Evolutionary conservation across 2,888 invertebrate species (phyloP).

Genomic region (Dugesia japonica): DNA sequence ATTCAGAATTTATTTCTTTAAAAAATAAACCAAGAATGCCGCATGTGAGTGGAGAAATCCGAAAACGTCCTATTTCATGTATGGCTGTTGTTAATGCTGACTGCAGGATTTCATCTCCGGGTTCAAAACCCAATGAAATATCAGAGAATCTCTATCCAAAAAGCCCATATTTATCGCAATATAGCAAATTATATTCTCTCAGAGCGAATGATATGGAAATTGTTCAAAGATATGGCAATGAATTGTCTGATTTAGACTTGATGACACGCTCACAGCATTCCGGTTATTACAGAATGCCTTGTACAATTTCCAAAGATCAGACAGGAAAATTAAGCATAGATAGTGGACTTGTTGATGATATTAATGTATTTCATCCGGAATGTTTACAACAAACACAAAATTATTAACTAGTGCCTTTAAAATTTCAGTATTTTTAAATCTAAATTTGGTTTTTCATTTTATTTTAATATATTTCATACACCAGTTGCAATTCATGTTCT

Average conservation of each 20-base stretch:
- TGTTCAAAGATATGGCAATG: not conserved
- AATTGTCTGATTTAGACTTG: not conserved
- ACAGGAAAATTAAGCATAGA: not conserved
- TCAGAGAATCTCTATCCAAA: not conserved
- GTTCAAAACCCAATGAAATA: not conserved
- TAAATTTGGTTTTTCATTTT: not conserved
- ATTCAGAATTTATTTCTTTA: not conserved
- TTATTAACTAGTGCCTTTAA: slow-evolving; percentile 4
- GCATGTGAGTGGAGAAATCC: not conserved
- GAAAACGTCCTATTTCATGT: not conserved
- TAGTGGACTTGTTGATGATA: slow-evolving; percentile 6
- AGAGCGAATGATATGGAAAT: not conserved
- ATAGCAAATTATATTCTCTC: not conserved
- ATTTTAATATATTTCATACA: not conserved
- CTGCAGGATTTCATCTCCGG: not conserved
- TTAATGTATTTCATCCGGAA: not conserved
- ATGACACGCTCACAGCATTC: not conserved
- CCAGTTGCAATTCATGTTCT: not conserved
- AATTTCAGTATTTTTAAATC: slow-evolving; percentile 9
- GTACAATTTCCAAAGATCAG: not conserved
- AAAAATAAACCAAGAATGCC: not conserved
- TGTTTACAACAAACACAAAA: not conserved
- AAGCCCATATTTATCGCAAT: not conserved
- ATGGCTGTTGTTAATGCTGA: not conserved
- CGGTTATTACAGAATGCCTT: not conserved